These are phyloP conservation scores for Nyleta sp. DNA, from an alignment of 2,888 invertebrate species.

Conservation along the genomic window DNA sequence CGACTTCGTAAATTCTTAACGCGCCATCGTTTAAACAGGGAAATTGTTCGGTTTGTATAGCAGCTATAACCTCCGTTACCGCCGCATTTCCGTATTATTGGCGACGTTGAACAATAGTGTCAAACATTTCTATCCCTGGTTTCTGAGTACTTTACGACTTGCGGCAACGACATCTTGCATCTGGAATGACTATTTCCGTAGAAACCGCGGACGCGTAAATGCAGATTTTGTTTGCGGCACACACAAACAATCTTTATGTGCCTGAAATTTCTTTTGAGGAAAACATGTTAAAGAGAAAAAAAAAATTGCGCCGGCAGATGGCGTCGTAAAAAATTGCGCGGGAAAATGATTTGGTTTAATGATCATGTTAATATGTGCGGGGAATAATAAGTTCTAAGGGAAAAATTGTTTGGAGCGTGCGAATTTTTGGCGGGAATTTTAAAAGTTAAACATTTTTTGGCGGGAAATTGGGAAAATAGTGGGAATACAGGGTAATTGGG, in stretches of 20 bases:
- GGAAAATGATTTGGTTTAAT: no score
- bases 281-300: constrained; percentile 1
- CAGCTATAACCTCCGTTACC: constrained; percentile 16
- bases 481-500: no score
- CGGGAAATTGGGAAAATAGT: no score
- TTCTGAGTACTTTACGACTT: constrained; percentile 31
- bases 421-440: no score
- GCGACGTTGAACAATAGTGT: constrained; percentile 15
- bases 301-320: no score
- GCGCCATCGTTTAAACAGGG: neutral
- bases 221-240: constrained; percentile 7
- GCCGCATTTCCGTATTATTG: constrained; percentile 19
- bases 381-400: no score
- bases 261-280: neutral
- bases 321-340: no score
- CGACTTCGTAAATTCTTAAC: neutral
- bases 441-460: no score
- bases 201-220: constrained; percentile 30
- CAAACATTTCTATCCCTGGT: constrained; percentile 5
- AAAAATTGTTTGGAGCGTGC: no score
- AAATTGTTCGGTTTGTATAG: constrained; percentile 25
- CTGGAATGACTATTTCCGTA: constrained; percentile 39
- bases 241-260: constrained; percentile 11
- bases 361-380: no score
- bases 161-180: constrained; percentile 43